These are phyloP conservation scores for Otus sunia DNA, from an alignment of 2,113 vertebrate genomes.

Conservation along the genomic window DNA sequence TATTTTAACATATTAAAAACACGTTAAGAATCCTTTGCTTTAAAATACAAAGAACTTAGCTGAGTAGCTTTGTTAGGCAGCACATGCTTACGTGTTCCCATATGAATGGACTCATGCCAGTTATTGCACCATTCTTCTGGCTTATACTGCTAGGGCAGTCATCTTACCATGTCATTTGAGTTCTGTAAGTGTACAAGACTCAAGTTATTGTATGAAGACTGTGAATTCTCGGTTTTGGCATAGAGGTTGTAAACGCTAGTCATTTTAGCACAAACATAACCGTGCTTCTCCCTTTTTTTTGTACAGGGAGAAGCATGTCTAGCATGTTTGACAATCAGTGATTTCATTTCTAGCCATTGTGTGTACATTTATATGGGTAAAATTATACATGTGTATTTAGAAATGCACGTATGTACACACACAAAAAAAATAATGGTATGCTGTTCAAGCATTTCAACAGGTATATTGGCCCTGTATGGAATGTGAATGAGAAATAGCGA, in stretches of 20 bases:
- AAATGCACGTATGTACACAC: background rate
- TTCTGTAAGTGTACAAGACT: background rate
- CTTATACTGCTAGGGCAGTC: background rate
- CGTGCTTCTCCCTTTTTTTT: background rate
- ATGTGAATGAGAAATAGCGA: background rate
- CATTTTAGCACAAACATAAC: background rate
- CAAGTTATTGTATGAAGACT: background rate
- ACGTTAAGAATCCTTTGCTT: background rate
- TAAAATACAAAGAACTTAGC: background rate
- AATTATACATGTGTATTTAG: background rate
- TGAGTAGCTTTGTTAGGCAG: background rate
- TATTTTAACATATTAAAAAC: background rate
- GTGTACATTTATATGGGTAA: background rate
- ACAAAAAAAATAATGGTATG: background rate
- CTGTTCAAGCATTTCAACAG: background rate
- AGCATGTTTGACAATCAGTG: rapidly evolving
- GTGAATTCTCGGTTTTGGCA: background rate
- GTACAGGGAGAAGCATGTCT: background rate
- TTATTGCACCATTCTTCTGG: background rate
- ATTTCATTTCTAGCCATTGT: background rate
- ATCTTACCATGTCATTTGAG: background rate
- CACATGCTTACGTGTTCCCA: rapidly evolving
- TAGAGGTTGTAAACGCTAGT: background rate
- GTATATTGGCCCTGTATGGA: background rate
- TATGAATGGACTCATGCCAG: background rate